Evolutionary conservation across 2,888 invertebrate species (phyloP).

Genomic region (Caenorhabditis becei): DNA sequence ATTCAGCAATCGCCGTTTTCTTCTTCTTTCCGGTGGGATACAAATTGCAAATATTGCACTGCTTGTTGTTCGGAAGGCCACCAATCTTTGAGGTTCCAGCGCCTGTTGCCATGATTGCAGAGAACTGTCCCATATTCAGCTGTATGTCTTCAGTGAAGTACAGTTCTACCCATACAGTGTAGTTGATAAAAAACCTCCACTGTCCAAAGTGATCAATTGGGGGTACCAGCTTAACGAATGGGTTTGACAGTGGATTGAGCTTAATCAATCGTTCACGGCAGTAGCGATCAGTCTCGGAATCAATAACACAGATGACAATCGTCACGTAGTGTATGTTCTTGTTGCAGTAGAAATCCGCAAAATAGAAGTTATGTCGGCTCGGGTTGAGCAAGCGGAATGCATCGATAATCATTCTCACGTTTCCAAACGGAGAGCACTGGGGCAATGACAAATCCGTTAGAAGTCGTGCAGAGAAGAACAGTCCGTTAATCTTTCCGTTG

Average conservation of each 20-base stretch:
- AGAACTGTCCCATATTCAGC: conserved; percentile 70
- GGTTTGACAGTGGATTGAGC: conserved; percentile 72
- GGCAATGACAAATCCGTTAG: conserved; percentile 71
- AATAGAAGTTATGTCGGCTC: conserved; percentile 76
- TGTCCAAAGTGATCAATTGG: conserved; percentile 20
- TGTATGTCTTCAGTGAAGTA: conserved; percentile 79
- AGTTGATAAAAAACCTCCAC: conserved; percentile 69
- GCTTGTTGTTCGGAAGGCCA: conserved; percentile 79
- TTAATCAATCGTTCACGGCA: conserved; percentile 65
- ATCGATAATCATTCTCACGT: conserved; percentile 74
- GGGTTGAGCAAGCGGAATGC: conserved; percentile 58
- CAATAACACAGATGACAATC: conserved; percentile 75
- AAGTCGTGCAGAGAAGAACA: conserved; percentile 81
- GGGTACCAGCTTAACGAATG: conserved; percentile 69
- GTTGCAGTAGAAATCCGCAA: conserved; percentile 82
- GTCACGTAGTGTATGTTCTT: conserved; percentile 80
- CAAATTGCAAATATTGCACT: conserved; percentile 77
- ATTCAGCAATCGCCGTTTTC: background rate
- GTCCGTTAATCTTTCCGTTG: conserved; percentile 75
- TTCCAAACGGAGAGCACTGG: conserved; percentile 78
- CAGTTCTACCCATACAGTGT: conserved; percentile 78
- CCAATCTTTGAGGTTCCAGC: conserved; percentile 75
- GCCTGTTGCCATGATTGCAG: conserved; percentile 68
- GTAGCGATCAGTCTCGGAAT: conserved; percentile 75
- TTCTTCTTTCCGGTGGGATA: conserved; percentile 68